phyloP scores from a whole-genome alignment of 2,797 vertebrate species.

The Gouania willdenowi region DNA sequence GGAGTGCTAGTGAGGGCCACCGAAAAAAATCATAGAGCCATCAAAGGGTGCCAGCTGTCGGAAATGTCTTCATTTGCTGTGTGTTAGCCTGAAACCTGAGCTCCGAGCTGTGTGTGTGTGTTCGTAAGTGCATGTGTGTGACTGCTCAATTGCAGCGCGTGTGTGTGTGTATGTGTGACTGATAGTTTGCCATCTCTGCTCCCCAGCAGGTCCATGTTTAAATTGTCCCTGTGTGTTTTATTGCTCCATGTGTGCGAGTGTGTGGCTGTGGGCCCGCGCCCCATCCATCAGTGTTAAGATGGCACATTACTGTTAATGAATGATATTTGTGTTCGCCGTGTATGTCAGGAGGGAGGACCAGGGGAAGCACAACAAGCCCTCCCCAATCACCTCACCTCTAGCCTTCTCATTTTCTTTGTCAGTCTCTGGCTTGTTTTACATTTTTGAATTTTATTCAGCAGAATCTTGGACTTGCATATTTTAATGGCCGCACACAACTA shows the following conservation, averaged over 20 bases:
- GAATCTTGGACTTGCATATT: constrained; percentile 18
- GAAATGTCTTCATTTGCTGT: constrained; percentile 83
- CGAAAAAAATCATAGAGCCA: constrained; percentile 77
- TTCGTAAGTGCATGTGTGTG: constrained; percentile 13
- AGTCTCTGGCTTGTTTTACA: constrained; percentile 48
- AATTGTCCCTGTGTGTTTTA: constrained; percentile 96
- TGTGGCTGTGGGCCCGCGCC: constrained; percentile 67
- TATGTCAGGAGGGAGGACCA: constrained; percentile 74
- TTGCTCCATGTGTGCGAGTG: constrained; percentile 72
- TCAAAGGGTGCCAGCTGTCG: constrained; percentile 67
- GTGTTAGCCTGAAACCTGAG: constrained; percentile 70
- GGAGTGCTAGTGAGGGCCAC: constrained; percentile 61
- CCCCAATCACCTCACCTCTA: constrained; percentile 60
- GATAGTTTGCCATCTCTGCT: constrained; percentile 77
- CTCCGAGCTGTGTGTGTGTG: constrained; percentile 43
- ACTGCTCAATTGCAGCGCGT: too few relatives aligned
- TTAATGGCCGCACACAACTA: constrained; percentile 9
- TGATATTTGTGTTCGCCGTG: constrained; percentile 83
- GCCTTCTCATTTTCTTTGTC: constrained; percentile 51
- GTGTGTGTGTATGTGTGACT: constrained; percentile 51
- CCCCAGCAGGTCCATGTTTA: constrained; percentile 90
- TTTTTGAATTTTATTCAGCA: constrained; percentile 40
- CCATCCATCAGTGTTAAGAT: constrained; percentile 87
- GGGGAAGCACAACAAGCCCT: constrained; percentile 67
- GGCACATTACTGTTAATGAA: constrained; percentile 92